phyloP scores from a whole-genome alignment of 1,140 invertebrate species.

The Batillaria attramentaria region DNA sequence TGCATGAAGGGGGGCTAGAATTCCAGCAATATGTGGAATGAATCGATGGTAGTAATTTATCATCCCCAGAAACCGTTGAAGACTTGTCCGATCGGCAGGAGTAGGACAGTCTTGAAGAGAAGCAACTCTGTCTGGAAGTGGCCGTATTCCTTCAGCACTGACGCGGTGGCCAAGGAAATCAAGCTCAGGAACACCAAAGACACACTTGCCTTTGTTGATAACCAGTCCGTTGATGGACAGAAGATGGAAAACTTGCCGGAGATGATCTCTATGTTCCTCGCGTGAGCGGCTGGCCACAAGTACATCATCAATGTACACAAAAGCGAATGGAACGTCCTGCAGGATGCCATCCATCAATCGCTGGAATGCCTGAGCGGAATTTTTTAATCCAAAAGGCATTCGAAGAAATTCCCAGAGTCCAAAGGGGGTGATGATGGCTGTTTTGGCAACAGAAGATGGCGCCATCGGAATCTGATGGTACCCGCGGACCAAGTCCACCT shows the following conservation, averaged over 20 bases:
- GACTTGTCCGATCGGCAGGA: not conserved
- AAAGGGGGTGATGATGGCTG: conserved; percentile 47
- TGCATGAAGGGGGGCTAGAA: conserved; percentile 11
- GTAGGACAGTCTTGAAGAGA: not conserved
- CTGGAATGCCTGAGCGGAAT: conserved; percentile 30
- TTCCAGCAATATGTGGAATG: not conserved
- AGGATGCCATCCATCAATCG: conserved; percentile 29
- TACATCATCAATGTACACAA: conserved; percentile 41
- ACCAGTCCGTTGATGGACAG: conserved; percentile 11
- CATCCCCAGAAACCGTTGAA: conserved; percentile 34
- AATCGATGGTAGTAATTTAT: conserved; percentile 25
- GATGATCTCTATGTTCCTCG: conserved; percentile 29
- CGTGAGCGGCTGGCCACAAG: conserved; percentile 26
- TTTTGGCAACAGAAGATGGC: conserved; percentile 35
- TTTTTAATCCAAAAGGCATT: conserved; percentile 34
- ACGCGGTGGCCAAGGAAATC: conserved; percentile 21
- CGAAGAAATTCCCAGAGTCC: conserved; percentile 45
- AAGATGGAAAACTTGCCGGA: conserved; percentile 17
- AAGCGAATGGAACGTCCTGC: conserved; percentile 25
- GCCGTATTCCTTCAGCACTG: not conserved
- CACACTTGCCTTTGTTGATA: conserved; percentile 21
- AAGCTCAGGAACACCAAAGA: conserved; percentile 10
- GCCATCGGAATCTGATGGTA: conserved; percentile 46
- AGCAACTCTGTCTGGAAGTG: not conserved
- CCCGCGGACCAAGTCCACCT: conserved; percentile 39